Evolutionary conservation across 2,888 invertebrate genomes (phyloP).

Genomic region (Parelbella ahira): DNA sequence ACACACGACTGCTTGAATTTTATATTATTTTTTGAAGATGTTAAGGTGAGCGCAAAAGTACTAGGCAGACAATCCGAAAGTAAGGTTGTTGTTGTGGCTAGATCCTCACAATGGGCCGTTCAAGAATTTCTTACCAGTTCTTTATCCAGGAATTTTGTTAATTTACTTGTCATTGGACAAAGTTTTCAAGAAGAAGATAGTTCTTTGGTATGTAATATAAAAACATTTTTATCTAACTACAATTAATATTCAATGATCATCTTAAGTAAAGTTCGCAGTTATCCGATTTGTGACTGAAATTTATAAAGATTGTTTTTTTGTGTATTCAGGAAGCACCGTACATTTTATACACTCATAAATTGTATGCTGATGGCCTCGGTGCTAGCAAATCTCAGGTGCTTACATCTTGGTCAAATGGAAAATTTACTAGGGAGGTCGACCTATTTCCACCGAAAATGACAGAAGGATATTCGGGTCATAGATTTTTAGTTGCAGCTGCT

Average conservation of each 20-base stretch:
- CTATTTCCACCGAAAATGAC: constrained; percentile 86
- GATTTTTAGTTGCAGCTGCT: constrained; percentile 84
- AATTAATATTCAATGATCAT: too few species aligned
- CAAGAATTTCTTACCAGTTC: constrained; percentile 84
- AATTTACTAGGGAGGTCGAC: constrained; percentile 81
- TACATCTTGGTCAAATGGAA: constrained; percentile 85
- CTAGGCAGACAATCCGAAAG: constrained; percentile 82
- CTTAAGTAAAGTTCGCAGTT: too few species aligned
- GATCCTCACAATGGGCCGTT: constrained; percentile 87
- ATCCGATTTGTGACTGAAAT: too few species aligned
- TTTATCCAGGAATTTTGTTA: constrained; percentile 83
- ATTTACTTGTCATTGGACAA: constrained; percentile 85
- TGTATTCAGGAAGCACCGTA: constrained; percentile 84
- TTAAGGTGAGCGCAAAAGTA: constrained; percentile 78
- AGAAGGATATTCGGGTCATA: constrained; percentile 86
- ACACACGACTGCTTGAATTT: constrained; percentile 81
- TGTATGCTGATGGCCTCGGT: constrained; percentile 87
- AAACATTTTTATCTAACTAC: too few species aligned
- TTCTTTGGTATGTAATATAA: constrained; percentile 67
- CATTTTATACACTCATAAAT: constrained; percentile 86
- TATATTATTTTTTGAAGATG: constrained; percentile 84
- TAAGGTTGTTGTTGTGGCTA: constrained; percentile 84
- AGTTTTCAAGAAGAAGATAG: constrained; percentile 79
- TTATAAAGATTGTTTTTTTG: too few species aligned
- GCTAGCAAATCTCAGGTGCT: constrained; percentile 84